Percentiles rank a stretch among this genome's conserved stretches.
These are phyloP conservation scores for Euspilapteryx auroguttella DNA, from an alignment of 2,888 invertebrate genomes.

Conservation along the genomic window DNA sequence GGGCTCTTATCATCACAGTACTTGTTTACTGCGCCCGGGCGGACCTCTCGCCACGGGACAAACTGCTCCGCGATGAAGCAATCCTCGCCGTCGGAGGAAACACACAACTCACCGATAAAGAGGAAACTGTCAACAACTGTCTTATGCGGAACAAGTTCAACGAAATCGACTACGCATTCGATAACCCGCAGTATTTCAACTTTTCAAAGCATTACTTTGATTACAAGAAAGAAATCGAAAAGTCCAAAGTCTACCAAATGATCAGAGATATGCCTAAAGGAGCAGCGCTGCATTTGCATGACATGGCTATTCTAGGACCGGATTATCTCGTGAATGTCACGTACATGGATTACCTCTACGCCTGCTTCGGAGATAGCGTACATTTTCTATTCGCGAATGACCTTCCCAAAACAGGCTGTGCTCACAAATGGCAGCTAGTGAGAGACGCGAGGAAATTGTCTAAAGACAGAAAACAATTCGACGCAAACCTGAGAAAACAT, in stretches of 20 bases:
- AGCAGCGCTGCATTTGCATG: constrained; percentile 70
- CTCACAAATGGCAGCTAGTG: constrained; percentile 42
- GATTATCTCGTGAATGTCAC: constrained; percentile 67
- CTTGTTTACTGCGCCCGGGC: too few species aligned
- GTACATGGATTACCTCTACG: constrained; percentile 62
- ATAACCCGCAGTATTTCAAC: constrained; percentile 59
- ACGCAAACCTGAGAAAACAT: constrained; percentile 47
- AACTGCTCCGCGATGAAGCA: constrained; percentile 37
- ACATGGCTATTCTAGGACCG: constrained; percentile 64
- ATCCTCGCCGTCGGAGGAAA: constrained; percentile 51
- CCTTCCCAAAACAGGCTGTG: constrained; percentile 16
- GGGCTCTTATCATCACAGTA: too few species aligned
- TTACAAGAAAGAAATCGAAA: constrained; percentile 57
- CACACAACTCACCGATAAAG: constrained; percentile 40
- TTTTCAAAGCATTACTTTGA: constrained; percentile 69
- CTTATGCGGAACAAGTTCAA: constrained; percentile 59
- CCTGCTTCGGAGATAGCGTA: constrained; percentile 31
- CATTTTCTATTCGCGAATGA: constrained; percentile 24
- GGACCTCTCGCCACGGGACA: too few species aligned
- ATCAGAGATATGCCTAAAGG: constrained; percentile 76
- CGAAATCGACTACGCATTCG: constrained; percentile 56
- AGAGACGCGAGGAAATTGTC: constrained; percentile 32
- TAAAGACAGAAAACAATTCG: constrained; percentile 40
- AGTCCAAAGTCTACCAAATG: constrained; percentile 67
- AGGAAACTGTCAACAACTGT: constrained; percentile 54